These are phyloP conservation scores for Leucopsar rothschildi DNA, from an alignment of 2,113 vertebrate genomes.

Conservation along the genomic window DNA sequence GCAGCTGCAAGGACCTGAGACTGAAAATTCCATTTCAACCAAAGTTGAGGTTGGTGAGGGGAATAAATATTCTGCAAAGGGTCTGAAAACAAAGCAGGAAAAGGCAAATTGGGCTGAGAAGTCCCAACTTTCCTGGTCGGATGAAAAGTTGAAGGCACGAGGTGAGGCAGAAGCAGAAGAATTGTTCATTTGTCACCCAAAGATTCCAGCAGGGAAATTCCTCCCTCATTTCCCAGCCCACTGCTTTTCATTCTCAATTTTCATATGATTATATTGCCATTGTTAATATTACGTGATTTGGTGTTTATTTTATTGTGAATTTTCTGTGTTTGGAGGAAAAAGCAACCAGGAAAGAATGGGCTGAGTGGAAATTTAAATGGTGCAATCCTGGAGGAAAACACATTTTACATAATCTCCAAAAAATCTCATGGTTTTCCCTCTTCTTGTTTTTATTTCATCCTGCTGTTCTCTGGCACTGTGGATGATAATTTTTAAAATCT, in stretches of 20 bases:
- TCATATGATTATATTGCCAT: too few species aligned
- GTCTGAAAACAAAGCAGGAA: background rate
- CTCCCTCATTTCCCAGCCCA: background rate
- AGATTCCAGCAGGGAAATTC: background rate
- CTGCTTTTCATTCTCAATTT: background rate
- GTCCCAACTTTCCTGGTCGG: background rate
- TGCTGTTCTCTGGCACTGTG: background rate
- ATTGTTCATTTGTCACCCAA: background rate
- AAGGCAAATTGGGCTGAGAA: background rate
- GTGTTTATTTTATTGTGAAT: too few species aligned
- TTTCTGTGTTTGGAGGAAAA: background rate
- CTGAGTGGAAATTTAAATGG: background rate
- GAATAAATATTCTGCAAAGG: background rate
- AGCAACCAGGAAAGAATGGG: background rate
- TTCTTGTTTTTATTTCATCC: background rate
- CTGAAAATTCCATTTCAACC: background rate
- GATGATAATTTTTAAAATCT: accelerated
- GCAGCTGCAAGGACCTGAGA: background rate
- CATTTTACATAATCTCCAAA: too few species aligned
- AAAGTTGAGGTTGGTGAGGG: background rate
- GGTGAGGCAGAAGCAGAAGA: background rate
- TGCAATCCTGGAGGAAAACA: background rate
- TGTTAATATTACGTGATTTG: too few species aligned
- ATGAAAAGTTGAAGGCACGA: background rate
- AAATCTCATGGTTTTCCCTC: background rate